These are phyloP conservation scores for Odontesthes bonariensis DNA, from an alignment of 2,113 vertebrate species.

Conservation along the genomic window DNA sequence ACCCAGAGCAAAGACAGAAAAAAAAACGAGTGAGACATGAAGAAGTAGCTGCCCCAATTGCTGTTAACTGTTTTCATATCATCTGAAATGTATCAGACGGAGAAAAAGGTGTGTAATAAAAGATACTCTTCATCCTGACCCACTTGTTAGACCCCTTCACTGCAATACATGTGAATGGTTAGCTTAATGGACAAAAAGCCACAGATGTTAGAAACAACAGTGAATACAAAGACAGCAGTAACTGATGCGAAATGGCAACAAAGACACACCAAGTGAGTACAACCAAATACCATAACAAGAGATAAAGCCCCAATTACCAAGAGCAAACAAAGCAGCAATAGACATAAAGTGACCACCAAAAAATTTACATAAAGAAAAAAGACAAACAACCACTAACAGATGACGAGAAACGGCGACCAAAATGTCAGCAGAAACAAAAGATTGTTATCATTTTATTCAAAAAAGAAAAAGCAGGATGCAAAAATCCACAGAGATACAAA, in stretches of 20 bases:
- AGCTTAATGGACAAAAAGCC: background rate
- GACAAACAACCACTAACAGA: no score
- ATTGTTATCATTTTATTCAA: no score
- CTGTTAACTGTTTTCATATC: conserved; percentile 22
- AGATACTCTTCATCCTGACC: background rate
- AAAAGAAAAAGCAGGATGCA: background rate
- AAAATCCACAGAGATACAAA: background rate
- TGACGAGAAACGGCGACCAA: no score
- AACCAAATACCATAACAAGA: background rate
- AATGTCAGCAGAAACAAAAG: no score
- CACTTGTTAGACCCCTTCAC: background rate
- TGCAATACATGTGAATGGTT: background rate
- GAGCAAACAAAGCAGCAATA: background rate
- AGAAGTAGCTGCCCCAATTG: conserved; percentile 31
- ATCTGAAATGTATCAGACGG: conserved; percentile 14
- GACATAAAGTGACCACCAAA: background rate
- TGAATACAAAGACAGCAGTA: background rate
- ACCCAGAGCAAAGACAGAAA: conserved; percentile 48
- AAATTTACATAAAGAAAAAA: no score
- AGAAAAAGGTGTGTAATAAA: conserved; percentile 3
- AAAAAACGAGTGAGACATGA: conserved; percentile 23
- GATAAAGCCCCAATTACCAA: background rate
- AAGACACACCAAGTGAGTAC: background rate
- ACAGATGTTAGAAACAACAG: background rate
- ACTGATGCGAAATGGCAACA: background rate